These are phyloP conservation scores for Leptinotarsa defecta DNA, from an alignment of 1,140 invertebrate species.

Conservation along the genomic window DNA sequence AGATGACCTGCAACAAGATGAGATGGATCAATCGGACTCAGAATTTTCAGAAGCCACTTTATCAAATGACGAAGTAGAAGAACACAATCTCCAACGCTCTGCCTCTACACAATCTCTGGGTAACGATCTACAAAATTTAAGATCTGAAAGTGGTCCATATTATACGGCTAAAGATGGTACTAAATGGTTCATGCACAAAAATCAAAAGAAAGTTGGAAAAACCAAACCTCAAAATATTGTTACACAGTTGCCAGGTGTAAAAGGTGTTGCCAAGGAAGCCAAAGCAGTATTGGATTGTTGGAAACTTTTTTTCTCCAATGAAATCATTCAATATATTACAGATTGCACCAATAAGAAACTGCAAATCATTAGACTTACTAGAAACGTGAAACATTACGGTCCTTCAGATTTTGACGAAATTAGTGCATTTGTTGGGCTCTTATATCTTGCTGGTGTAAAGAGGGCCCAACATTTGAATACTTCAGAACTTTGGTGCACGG, in stretches of 20 bases:
- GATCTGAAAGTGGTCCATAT: neutral
- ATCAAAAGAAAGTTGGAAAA: neutral
- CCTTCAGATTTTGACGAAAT: constrained; percentile 1
- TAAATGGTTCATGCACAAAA: neutral
- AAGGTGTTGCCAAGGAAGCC: neutral
- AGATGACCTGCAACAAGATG: constrained; percentile 4
- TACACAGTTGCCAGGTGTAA: neutral
- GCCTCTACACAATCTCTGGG: constrained; percentile 1
- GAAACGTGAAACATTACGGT: neutral
- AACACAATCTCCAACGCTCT: constrained; percentile 7
- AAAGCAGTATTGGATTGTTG: neutral
- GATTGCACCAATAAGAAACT: constrained; percentile 14
- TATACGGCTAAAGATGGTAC: neutral
- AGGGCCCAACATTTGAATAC: constrained; percentile 54
- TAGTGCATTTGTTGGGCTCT: constrained; percentile 53
- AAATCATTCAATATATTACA: neutral
- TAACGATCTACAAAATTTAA: neutral
- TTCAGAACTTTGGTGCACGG: constrained; percentile 52
- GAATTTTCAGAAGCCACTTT: constrained; percentile 12
- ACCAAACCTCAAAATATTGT: neutral
- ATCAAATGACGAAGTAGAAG: constrained; percentile 1
- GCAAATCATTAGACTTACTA: constrained; percentile 3
- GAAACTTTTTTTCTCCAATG: constrained; percentile 5
- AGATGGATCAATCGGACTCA: constrained; percentile 7
- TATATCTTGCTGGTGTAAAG: constrained; percentile 59